Evolutionary conservation across 2,797 vertebrate genomes (phyloP).

Genomic region (Muscicapa striata): DNA sequence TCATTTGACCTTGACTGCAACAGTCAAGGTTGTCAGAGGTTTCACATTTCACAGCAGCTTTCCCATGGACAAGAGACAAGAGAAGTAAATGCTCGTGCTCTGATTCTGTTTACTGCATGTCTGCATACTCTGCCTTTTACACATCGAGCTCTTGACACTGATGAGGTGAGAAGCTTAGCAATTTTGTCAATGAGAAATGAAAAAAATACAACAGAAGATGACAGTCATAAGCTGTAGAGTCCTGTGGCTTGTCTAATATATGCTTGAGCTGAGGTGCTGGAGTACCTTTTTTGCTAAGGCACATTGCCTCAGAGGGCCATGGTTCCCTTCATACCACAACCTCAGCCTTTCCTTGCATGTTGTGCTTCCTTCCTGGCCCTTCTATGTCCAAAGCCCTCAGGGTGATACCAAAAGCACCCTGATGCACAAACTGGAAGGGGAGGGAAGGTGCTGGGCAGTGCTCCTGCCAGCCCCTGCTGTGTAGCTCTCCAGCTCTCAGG

Average conservation of each 20-base stretch:
- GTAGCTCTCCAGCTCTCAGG: background rate
- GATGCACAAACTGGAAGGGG: background rate
- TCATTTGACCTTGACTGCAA: conserved; percentile 53
- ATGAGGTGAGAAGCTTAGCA: conserved; percentile 1
- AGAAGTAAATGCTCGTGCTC: conserved; percentile 18
- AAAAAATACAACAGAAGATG: background rate
- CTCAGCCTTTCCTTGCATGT: background rate
- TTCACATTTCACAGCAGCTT: conserved; percentile 47
- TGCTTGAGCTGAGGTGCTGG: background rate
- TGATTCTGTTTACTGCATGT: background rate
- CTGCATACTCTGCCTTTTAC: background rate
- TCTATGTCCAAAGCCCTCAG: background rate
- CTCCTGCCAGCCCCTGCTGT: background rate
- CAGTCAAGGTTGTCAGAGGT: conserved; percentile 52
- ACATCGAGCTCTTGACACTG: background rate
- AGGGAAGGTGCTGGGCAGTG: background rate
- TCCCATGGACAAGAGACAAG: background rate
- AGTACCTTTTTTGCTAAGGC: background rate
- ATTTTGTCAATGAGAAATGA: background rate
- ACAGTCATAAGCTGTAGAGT: background rate
- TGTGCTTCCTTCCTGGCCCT: background rate
- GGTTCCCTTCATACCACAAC: background rate
- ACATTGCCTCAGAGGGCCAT: fast-evolving
- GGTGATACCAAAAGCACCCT: background rate
- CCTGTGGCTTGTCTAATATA: background rate